Evolutionary conservation across 2,113 vertebrate species (phyloP).

Genomic region (Fulica atra): DNA sequence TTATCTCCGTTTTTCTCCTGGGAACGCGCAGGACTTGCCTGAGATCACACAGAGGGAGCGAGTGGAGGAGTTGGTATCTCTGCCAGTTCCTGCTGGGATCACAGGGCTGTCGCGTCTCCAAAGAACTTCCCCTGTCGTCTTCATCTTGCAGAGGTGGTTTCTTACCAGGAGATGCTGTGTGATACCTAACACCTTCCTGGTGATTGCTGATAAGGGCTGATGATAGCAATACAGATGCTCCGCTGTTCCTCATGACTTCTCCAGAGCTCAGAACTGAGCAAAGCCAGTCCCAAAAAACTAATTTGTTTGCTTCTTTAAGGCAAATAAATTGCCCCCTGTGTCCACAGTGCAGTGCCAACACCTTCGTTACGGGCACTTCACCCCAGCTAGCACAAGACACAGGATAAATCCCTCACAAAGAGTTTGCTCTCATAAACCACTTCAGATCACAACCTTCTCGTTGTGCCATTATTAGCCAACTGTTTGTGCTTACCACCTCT

Average conservation of each 20-base stretch:
- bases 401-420: not conserved
- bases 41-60: not conserved
- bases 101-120: not conserved
- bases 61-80: not conserved
- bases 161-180: not conserved
- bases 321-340: not conserved
- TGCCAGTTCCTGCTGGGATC: slow-evolving; percentile 35
- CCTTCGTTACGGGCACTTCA: not conserved
- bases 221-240: fast-evolving
- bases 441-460: not conserved
- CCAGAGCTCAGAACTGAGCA: not conserved
- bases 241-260: not conserved
- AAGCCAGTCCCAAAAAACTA: not conserved
- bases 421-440: not conserved
- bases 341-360: not conserved
- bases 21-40: not conserved
- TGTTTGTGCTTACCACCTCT: not conserved
- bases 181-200: not conserved
- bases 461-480: not conserved
- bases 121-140: not conserved
- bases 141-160: not conserved
- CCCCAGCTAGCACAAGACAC: not conserved
- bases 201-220: not conserved
- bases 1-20: not conserved
- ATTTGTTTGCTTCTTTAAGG: not conserved